Conservation (phyloP, 2,888 invertebrate genomes). For the Nymphalis polychloros region DNA sequence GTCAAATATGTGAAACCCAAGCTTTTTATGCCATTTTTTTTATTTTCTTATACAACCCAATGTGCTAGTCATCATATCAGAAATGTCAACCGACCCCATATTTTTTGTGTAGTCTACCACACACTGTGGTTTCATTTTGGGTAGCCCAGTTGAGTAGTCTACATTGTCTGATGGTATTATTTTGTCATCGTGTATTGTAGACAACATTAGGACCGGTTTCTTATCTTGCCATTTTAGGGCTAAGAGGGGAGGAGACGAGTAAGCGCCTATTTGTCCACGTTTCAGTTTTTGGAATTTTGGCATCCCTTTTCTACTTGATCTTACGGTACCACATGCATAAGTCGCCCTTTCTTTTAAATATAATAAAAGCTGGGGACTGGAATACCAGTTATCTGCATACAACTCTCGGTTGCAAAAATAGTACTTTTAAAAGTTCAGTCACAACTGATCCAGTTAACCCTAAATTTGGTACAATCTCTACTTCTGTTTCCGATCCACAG, state of each 20-base stretch:
- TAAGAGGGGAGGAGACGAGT: slow-evolving; percentile 34
- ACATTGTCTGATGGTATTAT: slow-evolving; percentile 2
- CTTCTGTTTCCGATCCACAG: slow-evolving; percentile 35
- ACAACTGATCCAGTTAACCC: slow-evolving; percentile 39
- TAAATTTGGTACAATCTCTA: slow-evolving; percentile 30
- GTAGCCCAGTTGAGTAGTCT: not conserved
- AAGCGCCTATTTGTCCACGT: slow-evolving; percentile 29
- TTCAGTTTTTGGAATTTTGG: slow-evolving; percentile 37
- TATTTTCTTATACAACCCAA: slow-evolving; percentile 35
- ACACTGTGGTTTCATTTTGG: slow-evolving; percentile 26
- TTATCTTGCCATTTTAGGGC: slow-evolving; percentile 41
- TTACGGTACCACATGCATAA: slow-evolving; percentile 43
- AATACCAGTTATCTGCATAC: slow-evolving; percentile 44
- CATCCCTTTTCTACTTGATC: slow-evolving; percentile 37
- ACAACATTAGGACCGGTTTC: slow-evolving; percentile 37
- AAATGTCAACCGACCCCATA: slow-evolving; percentile 40
- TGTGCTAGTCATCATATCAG: slow-evolving; percentile 36
- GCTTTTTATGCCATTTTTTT: slow-evolving; percentile 37
- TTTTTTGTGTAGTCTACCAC: slow-evolving; percentile 39
- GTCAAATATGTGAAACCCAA: slow-evolving; percentile 33
- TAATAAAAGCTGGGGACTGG: slow-evolving; percentile 39
- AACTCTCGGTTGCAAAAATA: slow-evolving; percentile 37
- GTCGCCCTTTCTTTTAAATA: slow-evolving; percentile 39
- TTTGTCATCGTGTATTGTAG: slow-evolving; percentile 33
- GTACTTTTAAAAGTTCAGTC: slow-evolving; percentile 38